Percentiles rank a stretch among this genome's conserved stretches.
Conservation (phyloP, 2,888 invertebrate species). For the Drosophila barbarae region DNA sequence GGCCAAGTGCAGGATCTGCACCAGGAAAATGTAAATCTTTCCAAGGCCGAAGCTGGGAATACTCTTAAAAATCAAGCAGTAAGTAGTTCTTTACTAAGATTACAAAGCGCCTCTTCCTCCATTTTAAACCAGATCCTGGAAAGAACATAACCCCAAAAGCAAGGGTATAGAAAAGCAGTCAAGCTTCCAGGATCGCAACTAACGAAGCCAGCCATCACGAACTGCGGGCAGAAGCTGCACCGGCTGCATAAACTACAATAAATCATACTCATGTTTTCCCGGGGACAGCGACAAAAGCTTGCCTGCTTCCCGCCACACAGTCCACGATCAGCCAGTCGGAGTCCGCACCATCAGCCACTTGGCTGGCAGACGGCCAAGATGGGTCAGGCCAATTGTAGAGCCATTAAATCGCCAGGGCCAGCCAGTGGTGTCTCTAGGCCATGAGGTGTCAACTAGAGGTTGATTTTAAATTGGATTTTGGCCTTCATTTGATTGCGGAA, state of each 20-base stretch:
- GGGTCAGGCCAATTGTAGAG: conserved; percentile 58
- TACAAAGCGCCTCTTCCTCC: no score
- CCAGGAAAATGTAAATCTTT: not conserved
- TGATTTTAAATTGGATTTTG: conserved; percentile 39
- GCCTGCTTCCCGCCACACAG: conserved; percentile 5
- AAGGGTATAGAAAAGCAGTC: conserved; percentile 3
- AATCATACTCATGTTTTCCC: conserved; percentile 75
- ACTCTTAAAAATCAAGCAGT: not conserved
- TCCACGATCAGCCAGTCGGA: conserved; percentile 18
- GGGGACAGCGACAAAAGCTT: conserved; percentile 52
- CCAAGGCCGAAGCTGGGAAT: not conserved
- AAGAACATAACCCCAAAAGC: not conserved
- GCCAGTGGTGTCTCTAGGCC: conserved; percentile 29
- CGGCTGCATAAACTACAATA: conserved; percentile 65
- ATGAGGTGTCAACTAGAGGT: conserved; percentile 35
- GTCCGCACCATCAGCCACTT: conserved; percentile 19
- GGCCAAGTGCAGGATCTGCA: conserved; percentile 22
- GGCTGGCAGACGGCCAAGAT: conserved; percentile 6
- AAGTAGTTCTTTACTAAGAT: not conserved
- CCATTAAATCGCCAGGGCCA: conserved; percentile 67
- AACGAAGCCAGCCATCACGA: conserved; percentile 43
- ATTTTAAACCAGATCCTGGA: not conserved
- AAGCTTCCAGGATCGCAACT: conserved; percentile 25
- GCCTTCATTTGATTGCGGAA: conserved; percentile 22
- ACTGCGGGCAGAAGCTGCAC: conserved; percentile 33